Evolutionary conservation across 2,113 vertebrate genomes (phyloP).

Genomic region (Platichthys stellatus): DNA sequence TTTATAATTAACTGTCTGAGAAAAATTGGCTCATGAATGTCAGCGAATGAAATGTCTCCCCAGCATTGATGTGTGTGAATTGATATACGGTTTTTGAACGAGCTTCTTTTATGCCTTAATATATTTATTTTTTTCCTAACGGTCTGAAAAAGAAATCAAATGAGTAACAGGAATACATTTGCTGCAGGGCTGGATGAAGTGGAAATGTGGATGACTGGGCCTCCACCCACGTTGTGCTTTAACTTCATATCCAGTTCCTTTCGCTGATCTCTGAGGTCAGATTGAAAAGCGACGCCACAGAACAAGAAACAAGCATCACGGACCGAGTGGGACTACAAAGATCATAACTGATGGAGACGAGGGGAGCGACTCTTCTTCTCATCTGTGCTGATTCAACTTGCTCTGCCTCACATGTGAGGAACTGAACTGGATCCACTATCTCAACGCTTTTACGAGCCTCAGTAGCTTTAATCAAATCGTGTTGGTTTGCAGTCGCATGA

Average conservation of each 20-base stretch:
- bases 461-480: constrained; percentile 58
- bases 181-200: constrained; percentile 6
- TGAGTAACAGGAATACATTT: constrained; percentile 21
- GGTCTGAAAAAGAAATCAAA: constrained; percentile 12
- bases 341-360: constrained; percentile 1
- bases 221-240: constrained; percentile 18
- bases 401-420: neutral
- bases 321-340: constrained; percentile 1
- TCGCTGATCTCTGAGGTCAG: constrained; percentile 3
- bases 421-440: constrained; percentile 42
- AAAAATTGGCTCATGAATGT: constrained; percentile 19
- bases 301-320: neutral
- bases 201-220: constrained; percentile 3
- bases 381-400: neutral
- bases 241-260: neutral
- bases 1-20: constrained; percentile 18
- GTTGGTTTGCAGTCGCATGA: constrained; percentile 59
- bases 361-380: neutral
- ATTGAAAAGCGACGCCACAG: neutral
- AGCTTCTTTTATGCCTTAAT: neutral
- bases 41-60: constrained; percentile 5
- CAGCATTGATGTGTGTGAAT: constrained; percentile 15
- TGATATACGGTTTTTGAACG: neutral
- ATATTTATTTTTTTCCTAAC: neutral
- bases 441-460: constrained; percentile 59